Conservation (phyloP, 2,113 vertebrate genomes). For the Glaucomys volans region DNA sequence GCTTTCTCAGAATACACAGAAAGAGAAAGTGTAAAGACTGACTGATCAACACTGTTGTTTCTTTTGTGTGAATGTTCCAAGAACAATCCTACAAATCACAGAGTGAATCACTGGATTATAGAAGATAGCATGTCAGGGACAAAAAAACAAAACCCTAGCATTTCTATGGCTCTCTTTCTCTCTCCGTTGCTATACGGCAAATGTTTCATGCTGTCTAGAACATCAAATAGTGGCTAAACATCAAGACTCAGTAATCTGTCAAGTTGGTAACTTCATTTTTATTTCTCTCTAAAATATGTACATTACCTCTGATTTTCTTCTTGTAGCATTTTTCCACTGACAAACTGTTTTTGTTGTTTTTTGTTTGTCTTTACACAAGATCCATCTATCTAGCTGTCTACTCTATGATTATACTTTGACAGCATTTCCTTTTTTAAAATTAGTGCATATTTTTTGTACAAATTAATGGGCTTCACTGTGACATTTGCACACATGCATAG, state of each 20-base stretch:
- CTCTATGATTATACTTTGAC: conserved; percentile 8
- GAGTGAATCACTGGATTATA: conserved; percentile 30
- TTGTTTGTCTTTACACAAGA: conserved; percentile 13
- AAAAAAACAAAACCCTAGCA: neutral
- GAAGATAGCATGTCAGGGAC: conserved; percentile 18
- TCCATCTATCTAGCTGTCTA: neutral
- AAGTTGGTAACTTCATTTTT: conserved; percentile 56
- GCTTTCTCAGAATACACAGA: conserved; percentile 14
- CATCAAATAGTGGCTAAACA: conserved; percentile 59
- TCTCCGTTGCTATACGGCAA: conserved; percentile 52
- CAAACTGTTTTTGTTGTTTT: neutral
- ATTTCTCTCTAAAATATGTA: conserved; percentile 62
- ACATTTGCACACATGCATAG: too few species aligned
- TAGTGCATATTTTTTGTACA: too few species aligned
- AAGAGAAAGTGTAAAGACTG: conserved; percentile 51
- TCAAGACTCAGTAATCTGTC: conserved; percentile 49
- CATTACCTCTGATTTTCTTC: conserved; percentile 29
- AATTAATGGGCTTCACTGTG: too few species aligned
- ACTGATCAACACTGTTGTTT: conserved; percentile 34
- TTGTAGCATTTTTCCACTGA: conserved; percentile 4
- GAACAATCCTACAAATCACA: conserved; percentile 41
- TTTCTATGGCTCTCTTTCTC: conserved; percentile 60
- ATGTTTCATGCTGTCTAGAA: conserved; percentile 56
- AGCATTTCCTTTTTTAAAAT: too few species aligned
- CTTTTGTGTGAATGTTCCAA: conserved; percentile 42